Conservation (phyloP, 37 sponge, comb jelly and placozoan species). For the Aplysina aerophoba region DNA sequence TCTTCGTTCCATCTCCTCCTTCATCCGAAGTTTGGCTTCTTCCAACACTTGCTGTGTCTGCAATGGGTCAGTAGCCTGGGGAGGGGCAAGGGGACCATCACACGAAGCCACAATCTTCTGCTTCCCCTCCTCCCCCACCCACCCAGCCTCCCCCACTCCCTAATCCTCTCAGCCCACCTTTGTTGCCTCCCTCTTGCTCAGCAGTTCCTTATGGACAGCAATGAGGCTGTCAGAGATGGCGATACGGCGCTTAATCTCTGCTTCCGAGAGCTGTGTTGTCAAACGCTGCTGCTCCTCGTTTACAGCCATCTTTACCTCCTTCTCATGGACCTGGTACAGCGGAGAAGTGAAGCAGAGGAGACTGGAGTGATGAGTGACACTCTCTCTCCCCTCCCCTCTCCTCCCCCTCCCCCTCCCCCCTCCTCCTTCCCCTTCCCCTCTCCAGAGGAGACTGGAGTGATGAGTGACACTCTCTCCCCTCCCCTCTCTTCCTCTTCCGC, state of each 20-base stretch:
- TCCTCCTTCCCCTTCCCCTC: too few relatives aligned
- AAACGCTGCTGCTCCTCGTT: not conserved
- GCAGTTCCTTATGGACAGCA: slow-evolving; percentile 19
- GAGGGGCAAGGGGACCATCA: not conserved
- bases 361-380: too few relatives aligned
- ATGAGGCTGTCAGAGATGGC: slow-evolving; percentile 23
- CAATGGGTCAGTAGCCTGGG: slow-evolving; percentile 3
- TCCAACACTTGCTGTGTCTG: slow-evolving; percentile 18
- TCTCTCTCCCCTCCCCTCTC: too few relatives aligned
- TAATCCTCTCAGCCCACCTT: not conserved
- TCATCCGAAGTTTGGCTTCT: slow-evolving; percentile 12
- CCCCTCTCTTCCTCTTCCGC: too few relatives aligned
- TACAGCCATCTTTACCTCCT: slow-evolving; percentile 32
- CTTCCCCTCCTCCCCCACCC: too few relatives aligned
- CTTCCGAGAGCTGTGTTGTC: not conserved
- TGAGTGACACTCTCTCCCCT: too few relatives aligned
- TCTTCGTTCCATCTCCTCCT: slow-evolving; percentile 4
- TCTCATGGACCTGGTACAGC: slow-evolving; percentile 19
- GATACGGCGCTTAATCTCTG: slow-evolving; percentile 3
- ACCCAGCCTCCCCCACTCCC: too few relatives aligned
- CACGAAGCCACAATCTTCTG: too few relatives aligned
- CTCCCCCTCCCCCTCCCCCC: too few relatives aligned
- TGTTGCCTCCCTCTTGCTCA: not conserved
- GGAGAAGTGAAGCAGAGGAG: too few relatives aligned
- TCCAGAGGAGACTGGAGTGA: too few relatives aligned